These are phyloP conservation scores for Mirza zaza DNA, from an alignment of 2,113 vertebrate genomes.

Conservation along the genomic window DNA sequence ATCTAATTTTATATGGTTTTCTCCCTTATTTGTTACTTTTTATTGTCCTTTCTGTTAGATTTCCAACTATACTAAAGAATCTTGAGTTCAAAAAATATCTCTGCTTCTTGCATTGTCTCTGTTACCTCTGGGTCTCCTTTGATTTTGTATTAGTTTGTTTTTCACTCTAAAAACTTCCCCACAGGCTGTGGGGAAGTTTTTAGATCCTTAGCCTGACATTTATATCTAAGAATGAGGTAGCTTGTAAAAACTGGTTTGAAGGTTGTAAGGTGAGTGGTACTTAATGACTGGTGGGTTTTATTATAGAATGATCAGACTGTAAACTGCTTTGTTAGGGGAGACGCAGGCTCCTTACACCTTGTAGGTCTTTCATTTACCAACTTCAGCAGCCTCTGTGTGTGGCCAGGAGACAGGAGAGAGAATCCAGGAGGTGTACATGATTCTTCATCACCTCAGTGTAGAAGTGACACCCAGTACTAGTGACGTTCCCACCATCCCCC, in stretches of 20 bases:
- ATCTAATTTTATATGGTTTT: not conserved
- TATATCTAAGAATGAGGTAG: not conserved
- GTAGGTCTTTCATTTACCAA: not conserved
- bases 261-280: not conserved
- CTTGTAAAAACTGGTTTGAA: not conserved
- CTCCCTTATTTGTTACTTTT: not conserved
- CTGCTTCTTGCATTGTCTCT: not conserved
- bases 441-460: not conserved
- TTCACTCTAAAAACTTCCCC: not conserved
- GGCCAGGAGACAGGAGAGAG: not conserved
- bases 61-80: not conserved
- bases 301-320: not conserved
- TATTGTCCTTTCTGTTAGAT: not conserved
- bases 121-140: not conserved
- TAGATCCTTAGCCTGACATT: not conserved
- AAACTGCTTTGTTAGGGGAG: not conserved
- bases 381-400: not conserved
- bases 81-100: not conserved
- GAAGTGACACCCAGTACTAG: not conserved
- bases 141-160: not conserved
- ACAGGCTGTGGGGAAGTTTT: too few relatives aligned
- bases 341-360: not conserved
- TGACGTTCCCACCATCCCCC: rapidly evolving
- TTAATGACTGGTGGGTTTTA: not conserved
- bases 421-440: too few relatives aligned